These are phyloP conservation scores for Hyaena hyaena DNA, from an alignment of 2,113 vertebrate genomes.

Conservation along the genomic window DNA sequence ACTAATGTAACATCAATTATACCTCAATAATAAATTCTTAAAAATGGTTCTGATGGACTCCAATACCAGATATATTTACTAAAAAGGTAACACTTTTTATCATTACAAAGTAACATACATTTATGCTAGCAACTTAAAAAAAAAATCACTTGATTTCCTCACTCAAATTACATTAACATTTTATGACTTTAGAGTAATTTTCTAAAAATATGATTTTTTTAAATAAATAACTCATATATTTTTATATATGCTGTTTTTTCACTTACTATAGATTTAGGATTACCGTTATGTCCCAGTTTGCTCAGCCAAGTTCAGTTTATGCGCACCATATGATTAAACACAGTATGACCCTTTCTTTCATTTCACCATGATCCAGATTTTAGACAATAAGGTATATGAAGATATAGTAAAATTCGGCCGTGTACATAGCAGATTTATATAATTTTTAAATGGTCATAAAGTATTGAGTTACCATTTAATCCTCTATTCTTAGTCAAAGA, in stretches of 20 bases:
- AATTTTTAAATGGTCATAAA: background rate
- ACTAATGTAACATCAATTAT: background rate
- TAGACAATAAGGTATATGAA: background rate
- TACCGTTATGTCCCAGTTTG: background rate
- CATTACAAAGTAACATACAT: background rate
- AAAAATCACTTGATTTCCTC: background rate
- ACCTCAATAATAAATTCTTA: background rate
- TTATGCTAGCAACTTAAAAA: constrained; percentile 27
- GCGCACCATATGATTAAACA: background rate
- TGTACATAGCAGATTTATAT: background rate
- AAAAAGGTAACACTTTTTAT: constrained; percentile 34
- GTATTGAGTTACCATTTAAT: constrained; percentile 17
- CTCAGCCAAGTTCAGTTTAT: background rate
- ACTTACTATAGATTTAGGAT: background rate
- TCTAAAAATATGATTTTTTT: background rate
- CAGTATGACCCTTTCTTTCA: background rate
- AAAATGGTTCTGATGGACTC: background rate
- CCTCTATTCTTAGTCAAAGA: background rate
- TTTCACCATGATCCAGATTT: background rate
- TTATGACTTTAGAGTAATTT: background rate
- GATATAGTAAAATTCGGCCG: background rate
- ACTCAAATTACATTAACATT: constrained; percentile 20
- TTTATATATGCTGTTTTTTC: background rate
- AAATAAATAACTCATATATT: background rate
- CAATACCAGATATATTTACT: background rate